Evolutionary conservation across 2,888 invertebrate species (phyloP).

Genomic region (Chydorus sphaericus): DNA sequence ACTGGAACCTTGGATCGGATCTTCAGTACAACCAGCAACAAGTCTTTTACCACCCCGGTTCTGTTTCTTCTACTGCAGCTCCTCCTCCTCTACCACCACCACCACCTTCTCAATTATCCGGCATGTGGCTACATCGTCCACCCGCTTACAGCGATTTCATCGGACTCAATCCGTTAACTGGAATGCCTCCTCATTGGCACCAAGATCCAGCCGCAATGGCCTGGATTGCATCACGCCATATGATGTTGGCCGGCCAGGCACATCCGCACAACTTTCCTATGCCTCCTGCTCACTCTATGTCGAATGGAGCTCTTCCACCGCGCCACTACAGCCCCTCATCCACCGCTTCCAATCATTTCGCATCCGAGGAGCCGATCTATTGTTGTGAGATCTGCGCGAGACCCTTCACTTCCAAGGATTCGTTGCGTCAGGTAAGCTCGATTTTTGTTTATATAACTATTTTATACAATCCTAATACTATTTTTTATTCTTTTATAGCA

Average conservation of each 20-base stretch:
- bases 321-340: background rate
- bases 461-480: background rate
- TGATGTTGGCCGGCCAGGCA: background rate
- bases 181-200: background rate
- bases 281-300: background rate
- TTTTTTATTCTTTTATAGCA: conserved; percentile 23
- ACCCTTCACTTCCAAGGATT: conserved; percentile 18
- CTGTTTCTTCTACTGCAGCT: background rate
- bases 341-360: background rate
- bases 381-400: conserved; percentile 21
- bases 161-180: background rate
- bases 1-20: background rate
- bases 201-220: conserved; percentile 9
- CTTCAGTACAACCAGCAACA: background rate
- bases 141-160: background rate
- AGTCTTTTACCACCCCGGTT: background rate
- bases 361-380: background rate
- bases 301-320: background rate
- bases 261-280: background rate
- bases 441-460: conserved; percentile 17
- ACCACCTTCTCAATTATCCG: background rate
- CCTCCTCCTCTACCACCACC: background rate
- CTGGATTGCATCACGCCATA: conserved; percentile 8
- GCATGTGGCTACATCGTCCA: background rate
- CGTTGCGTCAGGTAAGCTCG: conserved; percentile 20